Base-by-base conservation (phyloP, 2,113 vertebrate species). In the Cranoglanis bouderius region DNA sequence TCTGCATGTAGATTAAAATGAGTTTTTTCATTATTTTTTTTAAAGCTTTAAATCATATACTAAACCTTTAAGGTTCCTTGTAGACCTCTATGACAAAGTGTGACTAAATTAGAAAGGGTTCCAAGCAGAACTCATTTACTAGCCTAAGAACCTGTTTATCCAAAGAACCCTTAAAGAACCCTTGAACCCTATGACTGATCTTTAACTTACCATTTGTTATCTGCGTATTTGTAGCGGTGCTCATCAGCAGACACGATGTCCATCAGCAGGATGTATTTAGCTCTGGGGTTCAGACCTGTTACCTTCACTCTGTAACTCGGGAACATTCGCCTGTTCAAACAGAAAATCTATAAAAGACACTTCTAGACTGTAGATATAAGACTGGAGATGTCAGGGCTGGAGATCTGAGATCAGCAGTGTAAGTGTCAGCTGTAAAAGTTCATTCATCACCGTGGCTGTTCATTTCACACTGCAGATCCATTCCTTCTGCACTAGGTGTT, bases 241-340 rank as follows among this genome's bases (percentile, higher is more conserved):
- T 98, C 98, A 84, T 99, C 98, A 0, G 95, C 96, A 0, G 98
- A 97, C 14, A 99, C 97, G 0, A 99, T 96, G 89, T 99, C 98
- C 98, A 99, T 99, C 89, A 99, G 89, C 26, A 99, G 96, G n/a
- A 99, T 99, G 91, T 99, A 99, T 93, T 99, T 99, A 0, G 98
- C 98, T 94, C 98, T 99, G 46, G 98, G 97, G 89, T 99, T 99
- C 24, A 99, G 96, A 72, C 98, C 98, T 1, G 97, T 97, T 87
- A 99, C 98, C 95, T 99, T 99, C 92, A 99, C 98, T 94, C 99
- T 99, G 95, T 99, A 99, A 92, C 98, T 97, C 85, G 98, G 98
- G 91, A 99, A 99, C 98, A 99, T 99, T 40, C 98, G 95, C 93
- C 98, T 99, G 85, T 10, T 82, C 53, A 57, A 88, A 86, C 46